Evolutionary conservation across 2,888 invertebrate genomes (phyloP), one percentile per base, ranked within the genome.

Genomic region (Eristalis tenax): DNA sequence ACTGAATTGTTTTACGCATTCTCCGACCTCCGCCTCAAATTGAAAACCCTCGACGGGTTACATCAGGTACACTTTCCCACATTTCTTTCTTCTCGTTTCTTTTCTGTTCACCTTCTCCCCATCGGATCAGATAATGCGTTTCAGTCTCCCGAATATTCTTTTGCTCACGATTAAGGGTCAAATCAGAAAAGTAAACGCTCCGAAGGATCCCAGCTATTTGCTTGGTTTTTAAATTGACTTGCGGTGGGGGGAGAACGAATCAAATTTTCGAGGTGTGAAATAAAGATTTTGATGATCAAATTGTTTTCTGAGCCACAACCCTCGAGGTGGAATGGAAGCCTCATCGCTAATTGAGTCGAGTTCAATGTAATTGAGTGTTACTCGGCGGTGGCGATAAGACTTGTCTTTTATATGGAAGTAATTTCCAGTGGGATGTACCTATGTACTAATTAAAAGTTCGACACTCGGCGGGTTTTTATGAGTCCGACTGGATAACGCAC

Each of bases 201-300:
- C 43, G n/a, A 23, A 69, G 28, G 63, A 26, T 56, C 43, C n/a
- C 18, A 4, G 4, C n/a, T 5, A 50, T 43, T 26, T 56, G 63
- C 38, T 38, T 18, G 35, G 50, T 56, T 32, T 26, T 15, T 61
- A 77, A 69, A 69, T 65, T 43, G 70, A 71, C 65, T 74, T 73
- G 32, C 43, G n/a, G n/a, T 18, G 18, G 0, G 1, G 18, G 2
- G 6, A 0, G 59, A 4, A 0, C 3, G 32, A 70, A 70, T 57
- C 56, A 65, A 79, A 59, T 65, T 71, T 59, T n/a, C 26, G 59
- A 71, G 71, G 66, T 73, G 71, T 79, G 57, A 73, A 79, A 73
- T 43, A 73, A 73, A 57, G 57, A 23, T 65, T 78, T 56, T n/a
- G 71, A n/a, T 43, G 40, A 59, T 71, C 23, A 59, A 79, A 79